Conservation (phyloP, 2,888 invertebrate genomes). For the Pterostichus madidus region DNA sequence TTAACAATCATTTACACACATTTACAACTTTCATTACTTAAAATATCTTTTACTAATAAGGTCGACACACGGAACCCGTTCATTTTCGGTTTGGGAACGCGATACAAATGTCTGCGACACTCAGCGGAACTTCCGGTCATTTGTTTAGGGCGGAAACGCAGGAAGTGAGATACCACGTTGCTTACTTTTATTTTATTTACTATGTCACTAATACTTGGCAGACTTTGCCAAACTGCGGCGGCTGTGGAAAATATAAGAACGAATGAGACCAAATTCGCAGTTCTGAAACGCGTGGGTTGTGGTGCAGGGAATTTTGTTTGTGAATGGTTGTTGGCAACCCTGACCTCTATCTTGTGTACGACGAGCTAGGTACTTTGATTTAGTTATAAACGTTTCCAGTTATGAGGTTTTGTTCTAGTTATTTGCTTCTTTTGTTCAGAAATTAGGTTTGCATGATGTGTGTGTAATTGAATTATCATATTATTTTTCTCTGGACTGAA, state of each 20-base stretch:
- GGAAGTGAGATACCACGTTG: conserved; percentile 34
- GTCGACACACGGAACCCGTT: background rate
- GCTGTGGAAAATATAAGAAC: conserved; percentile 35
- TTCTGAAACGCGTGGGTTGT: too few species aligned
- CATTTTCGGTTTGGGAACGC: background rate
- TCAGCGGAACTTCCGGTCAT: conserved; percentile 50
- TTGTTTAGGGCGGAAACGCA: conserved; percentile 19
- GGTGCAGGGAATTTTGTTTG: background rate
- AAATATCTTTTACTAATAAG: background rate
- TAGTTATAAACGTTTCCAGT: too few species aligned
- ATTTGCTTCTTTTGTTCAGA: too few species aligned
- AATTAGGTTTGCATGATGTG: too few species aligned
- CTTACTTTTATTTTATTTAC: conserved; percentile 42
- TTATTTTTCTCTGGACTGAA: too few species aligned
- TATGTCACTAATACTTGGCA: conserved; percentile 19
- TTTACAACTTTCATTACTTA: conserved; percentile 38
- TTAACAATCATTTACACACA: background rate
- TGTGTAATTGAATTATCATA: too few species aligned
- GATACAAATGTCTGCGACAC: conserved; percentile 43
- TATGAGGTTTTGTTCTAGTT: too few species aligned
- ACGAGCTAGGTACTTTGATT: too few species aligned
- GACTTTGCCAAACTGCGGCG: conserved; percentile 25
- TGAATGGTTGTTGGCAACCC: conserved; percentile 28
- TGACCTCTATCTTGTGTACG: conserved; percentile 24
- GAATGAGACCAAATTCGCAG: conserved; percentile 38